Evolutionary conservation across 1,140 invertebrate genomes (phyloP).

Genomic region (Procambarus clarkii): DNA sequence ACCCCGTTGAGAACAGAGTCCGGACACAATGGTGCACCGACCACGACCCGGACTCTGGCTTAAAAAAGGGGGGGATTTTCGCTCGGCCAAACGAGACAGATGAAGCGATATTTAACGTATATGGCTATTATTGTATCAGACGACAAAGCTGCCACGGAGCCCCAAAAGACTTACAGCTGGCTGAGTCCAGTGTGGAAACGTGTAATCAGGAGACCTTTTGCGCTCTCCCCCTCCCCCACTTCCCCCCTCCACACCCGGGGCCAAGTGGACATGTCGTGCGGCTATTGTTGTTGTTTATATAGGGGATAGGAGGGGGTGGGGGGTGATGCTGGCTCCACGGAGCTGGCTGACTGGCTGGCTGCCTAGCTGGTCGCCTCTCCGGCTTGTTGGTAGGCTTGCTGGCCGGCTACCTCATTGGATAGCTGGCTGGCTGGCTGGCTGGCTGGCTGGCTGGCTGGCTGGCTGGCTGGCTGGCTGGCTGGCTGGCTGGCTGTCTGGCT

Average conservation of each 20-base stretch:
- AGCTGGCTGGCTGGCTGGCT: too few relatives aligned
- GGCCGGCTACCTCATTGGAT: too few relatives aligned
- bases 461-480: too few relatives aligned
- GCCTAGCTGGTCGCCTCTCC: too few relatives aligned
- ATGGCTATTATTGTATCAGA: conserved; percentile 67
- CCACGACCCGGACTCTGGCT: neutral
- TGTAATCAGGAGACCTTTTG: conserved; percentile 4
- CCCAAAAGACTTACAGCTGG: conserved; percentile 63
- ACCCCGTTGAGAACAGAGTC: neutral
- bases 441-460: too few relatives aligned
- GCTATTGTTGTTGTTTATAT: conserved; percentile 42
- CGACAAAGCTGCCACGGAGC: conserved; percentile 11
- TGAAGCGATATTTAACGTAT: conserved; percentile 66
- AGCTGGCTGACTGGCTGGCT: too few relatives aligned
- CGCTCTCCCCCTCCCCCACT: neutral
- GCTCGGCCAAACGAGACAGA: conserved; percentile 41
- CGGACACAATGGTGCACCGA: neutral
- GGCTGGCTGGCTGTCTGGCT: too few relatives aligned
- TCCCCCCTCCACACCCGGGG: neutral
- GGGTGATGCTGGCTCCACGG: neutral
- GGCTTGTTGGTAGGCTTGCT: too few relatives aligned
- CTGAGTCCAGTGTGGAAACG: conserved; percentile 43
- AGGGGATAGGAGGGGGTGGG: neutral
- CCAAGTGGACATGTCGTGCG: conserved; percentile 26
- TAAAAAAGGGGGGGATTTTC: conserved; percentile 3